Conservation (phyloP, 2,113 vertebrate species). For the Clupea harengus region DNA sequence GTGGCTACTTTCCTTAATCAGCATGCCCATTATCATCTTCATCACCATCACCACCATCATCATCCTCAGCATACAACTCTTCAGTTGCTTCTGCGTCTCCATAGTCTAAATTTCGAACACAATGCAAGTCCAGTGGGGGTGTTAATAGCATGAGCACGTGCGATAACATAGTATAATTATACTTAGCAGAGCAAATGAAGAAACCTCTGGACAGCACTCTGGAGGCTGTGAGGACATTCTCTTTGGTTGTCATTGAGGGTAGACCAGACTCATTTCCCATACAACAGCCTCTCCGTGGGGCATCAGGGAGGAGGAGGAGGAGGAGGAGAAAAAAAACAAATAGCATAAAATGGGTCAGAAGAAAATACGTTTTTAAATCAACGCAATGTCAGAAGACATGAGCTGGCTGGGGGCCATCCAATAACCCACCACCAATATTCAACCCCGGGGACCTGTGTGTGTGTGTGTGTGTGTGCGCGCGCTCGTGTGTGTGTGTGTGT, state of each 20-base stretch:
- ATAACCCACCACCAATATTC: constrained; percentile 41
- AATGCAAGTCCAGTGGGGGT: neutral
- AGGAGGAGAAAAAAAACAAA: constrained; percentile 10
- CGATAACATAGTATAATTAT: neutral
- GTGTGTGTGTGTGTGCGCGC: constrained; percentile 1
- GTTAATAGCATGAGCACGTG: neutral
- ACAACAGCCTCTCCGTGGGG: neutral
- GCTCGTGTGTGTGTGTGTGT: neutral
- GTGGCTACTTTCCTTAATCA: neutral
- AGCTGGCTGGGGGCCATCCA: constrained; percentile 36
- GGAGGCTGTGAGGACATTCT: neutral
- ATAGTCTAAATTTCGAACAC: neutral
- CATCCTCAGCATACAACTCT: neutral
- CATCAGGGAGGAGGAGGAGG: neutral
- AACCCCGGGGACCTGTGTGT: constrained; percentile 27
- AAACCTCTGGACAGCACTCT: neutral
- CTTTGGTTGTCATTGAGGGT: neutral
- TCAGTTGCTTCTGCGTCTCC: neutral
- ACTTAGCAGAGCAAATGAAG: neutral
- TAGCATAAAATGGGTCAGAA: constrained; percentile 35
- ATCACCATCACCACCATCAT: neutral
- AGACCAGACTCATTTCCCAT: neutral
- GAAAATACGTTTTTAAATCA: constrained; percentile 28
- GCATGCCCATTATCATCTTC: neutral
- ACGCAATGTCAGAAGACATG: constrained; percentile 39